phyloP scores from a whole-genome alignment of 2,113 vertebrate genomes.

The Microcebus murinus region DNA sequence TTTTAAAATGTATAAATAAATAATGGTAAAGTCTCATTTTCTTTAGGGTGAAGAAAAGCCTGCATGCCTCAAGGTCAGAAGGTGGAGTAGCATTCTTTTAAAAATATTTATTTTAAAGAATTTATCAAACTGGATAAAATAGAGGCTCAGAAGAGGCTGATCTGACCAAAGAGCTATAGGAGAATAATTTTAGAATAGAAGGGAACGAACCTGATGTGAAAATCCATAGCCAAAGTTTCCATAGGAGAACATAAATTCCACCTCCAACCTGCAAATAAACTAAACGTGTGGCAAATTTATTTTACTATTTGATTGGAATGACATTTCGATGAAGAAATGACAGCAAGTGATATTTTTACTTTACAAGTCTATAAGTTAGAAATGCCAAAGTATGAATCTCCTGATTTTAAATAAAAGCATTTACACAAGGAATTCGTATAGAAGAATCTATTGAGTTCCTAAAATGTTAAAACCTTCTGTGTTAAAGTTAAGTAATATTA shows the following conservation, averaged over 20 bases:
- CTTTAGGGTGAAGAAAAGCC: not conserved
- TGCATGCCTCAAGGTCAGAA: not conserved
- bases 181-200: slow-evolving; percentile 25
- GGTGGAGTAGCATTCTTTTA: not conserved
- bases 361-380: slow-evolving; percentile 47
- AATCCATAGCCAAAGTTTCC: slow-evolving; percentile 83
- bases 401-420: not conserved
- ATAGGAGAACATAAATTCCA: slow-evolving; percentile 81
- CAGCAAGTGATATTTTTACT: slow-evolving; percentile 23
- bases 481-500: slow-evolving; percentile 12
- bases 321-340: slow-evolving; percentile 4
- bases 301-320: slow-evolving; percentile 37
- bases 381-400: slow-evolving; percentile 39
- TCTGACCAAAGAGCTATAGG: not conserved
- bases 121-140: not conserved
- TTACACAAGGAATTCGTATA: not conserved
- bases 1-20: slow-evolving; percentile 43
- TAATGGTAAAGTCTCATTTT: not conserved
- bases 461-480: not conserved
- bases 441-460: not conserved
- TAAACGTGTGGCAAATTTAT: slow-evolving; percentile 53
- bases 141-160: not conserved
- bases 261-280: slow-evolving; percentile 75
- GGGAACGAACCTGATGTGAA: slow-evolving; percentile 81
- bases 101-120: slow-evolving; percentile 33